Evolutionary conservation across 2,113 vertebrate species (phyloP), one percentile per base, ranked within the genome.

Genomic region (Recurvirostra avosetta): DNA sequence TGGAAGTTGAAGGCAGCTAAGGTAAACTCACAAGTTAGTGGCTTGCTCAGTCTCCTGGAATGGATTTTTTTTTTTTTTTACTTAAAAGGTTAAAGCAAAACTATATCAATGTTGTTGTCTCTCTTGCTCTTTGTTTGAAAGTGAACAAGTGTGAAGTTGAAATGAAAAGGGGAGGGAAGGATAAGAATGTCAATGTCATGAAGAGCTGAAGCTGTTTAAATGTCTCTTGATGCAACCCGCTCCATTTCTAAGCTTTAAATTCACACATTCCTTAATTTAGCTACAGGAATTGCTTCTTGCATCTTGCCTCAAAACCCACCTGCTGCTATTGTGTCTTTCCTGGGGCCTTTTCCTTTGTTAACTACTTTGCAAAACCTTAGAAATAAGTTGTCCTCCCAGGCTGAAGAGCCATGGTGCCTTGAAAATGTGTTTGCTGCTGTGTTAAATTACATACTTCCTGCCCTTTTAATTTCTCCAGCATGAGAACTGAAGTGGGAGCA

Each of bases 381-480:
- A 68, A 92, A 78, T 32, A 45, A 72, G 27, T 70, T 92, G 43
- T 73, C 26, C 32, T 67, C n/a, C 41, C 15, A 43, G 61, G 36
- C 41, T 68, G 55, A 86, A 91, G 49, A 93, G 67, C n/a, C 56
- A 34, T 21, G 38, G 34, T 66, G 66, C 67, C 56, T 95, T 79
- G 85, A 61, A 86, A 91, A 94, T 81, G 67, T 63, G 45, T 71
- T 83, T 91, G 94, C 94, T 70, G 90, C 96, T 97, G 62, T 79
- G 92, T 88, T 97, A 96, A 97, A 96, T 71, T 62, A 81, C 13
- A 23, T 58, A 18, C 63, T 79, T 62, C 29, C 19, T 58, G 38
- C 59, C 43, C 45, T 89, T 95, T 94, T 91, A 59, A 85, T 82
- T 86, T 47, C 40, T 79, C 14, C 87, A 40, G 68, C 74, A 25